phyloP scores from a whole-genome alignment of 1,140 invertebrate species.

The Drosophila parvula region DNA sequence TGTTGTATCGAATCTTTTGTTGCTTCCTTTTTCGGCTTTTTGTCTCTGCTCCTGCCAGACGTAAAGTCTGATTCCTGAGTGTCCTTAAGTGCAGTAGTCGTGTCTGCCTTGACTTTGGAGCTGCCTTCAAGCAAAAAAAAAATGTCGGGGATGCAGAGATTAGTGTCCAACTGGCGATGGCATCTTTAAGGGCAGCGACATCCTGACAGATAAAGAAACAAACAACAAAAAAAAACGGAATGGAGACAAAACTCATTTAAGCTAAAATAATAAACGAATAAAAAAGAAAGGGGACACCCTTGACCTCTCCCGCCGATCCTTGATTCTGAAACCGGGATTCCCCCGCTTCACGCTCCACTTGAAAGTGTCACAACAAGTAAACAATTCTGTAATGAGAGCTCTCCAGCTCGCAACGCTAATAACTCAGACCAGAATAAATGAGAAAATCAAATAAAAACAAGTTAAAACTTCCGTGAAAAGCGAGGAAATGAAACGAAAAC shows the following conservation, averaged over 20 bases:
- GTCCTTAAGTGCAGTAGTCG: constrained; percentile 63
- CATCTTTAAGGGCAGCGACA: constrained; percentile 40
- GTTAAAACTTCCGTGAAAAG: constrained; percentile 63
- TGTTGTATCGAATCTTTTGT: constrained; percentile 81
- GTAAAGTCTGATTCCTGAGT: constrained; percentile 62
- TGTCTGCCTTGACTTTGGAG: constrained; percentile 47
- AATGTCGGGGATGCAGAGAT: constrained; percentile 40
- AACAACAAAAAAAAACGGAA: neutral
- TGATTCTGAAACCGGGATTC: constrained; percentile 14
- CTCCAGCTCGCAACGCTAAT: constrained; percentile 45
- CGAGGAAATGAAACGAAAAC: constrained; percentile 58
- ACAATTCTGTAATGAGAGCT: constrained; percentile 56
- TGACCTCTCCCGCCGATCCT: constrained; percentile 6
- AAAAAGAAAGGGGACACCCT: constrained; percentile 24
- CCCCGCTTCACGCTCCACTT: constrained; percentile 54
- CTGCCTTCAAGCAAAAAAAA: constrained; percentile 8
- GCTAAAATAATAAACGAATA: constrained; percentile 50
- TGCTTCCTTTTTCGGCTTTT: constrained; percentile 66
- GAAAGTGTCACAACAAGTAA: constrained; percentile 73
- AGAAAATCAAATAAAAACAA: constrained; percentile 83
- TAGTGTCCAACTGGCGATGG: constrained; percentile 62
- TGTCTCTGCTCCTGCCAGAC: constrained; percentile 51
- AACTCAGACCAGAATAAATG: constrained; percentile 80
- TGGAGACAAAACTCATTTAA: constrained; percentile 41
- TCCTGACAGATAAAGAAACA: constrained; percentile 14